Evolutionary conservation across 2,888 invertebrate genomes (phyloP), one percentile per base, ranked within the genome.

Genomic region (Zele albiditarsus): DNA sequence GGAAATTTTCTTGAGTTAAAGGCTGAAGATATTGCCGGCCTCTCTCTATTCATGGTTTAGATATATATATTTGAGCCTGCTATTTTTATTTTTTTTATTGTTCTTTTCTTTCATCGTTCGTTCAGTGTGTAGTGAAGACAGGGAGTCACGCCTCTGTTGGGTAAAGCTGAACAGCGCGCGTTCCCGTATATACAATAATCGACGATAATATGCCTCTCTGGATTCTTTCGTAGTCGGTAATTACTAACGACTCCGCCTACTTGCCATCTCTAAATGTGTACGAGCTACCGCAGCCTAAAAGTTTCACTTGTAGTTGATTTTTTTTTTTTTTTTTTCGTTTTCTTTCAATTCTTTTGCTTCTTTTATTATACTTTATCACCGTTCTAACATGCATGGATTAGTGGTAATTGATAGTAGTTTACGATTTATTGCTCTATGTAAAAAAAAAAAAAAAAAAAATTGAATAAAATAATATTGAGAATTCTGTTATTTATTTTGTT

Each of bases 1-100:
- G 46, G 20, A 72, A 27, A 49, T 53, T 16, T 33, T 27, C 28
- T 27, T 20, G 16, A 16, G n/a, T 33, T 66, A 70, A 33, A 73
- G 72, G 77, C 63, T 67, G 77, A 71, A 57, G 71, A 75, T 75
- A n/a, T n/a, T n/a, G n/a, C n/a, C 78, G 72, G 69, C 75, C 73
- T 68, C 72, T 53, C 53, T 20, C 20, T 20, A 53, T 53, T 53
- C 20, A 20, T 53, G 8, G 27, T 25, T 60, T 12, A 60, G 60
- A 53, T 60, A 28, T 23, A 28, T 23, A 58, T 60, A 60, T 27
- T 60, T 3, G 27, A 27, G 60, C 16, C 16, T 60, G 2, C 25
- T 23, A 53, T 53, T 46, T 46, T 46, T 16, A 6, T 46, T n/a
- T 46, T 46, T 2, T 53, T 20, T 53, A 20, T 58, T 58, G 0